Base-by-base conservation (phyloP, 2,113 vertebrate genomes). In the Saguinus imperator region DNA sequence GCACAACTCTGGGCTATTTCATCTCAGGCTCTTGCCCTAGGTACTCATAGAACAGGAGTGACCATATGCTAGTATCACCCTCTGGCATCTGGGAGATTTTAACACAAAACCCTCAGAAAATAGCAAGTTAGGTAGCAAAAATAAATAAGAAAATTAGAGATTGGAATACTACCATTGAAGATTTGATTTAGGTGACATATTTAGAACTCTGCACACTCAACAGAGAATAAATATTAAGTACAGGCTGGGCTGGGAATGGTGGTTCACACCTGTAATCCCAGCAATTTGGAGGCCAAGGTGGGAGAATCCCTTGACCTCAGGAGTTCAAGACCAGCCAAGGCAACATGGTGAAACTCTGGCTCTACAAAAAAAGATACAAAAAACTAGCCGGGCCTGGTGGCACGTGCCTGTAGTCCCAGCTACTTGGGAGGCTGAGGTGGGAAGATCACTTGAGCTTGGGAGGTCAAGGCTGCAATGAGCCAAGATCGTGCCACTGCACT, bases 51-150 rank as follows among this genome's bases (percentile, higher is more conserved):
- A 72, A 85, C 32, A 66, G 57, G 27, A 58, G 45, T 1, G 70
- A 40, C 52, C 89, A 84, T 21, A 80, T 57, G 52, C 55, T 27
- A 89, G 25, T 21, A 55, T 35, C 45, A 64, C 5, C 3, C 35
- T 32, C 27, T 29, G 61, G 61, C 61, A 64, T 64, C 61, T 37
- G 27, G 35, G 55, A 81, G 48, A 80, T 75, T 75, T 93, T 75
- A 93, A 93, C 21, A 95, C 40, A 58, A 68, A 95, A 66, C 23
- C 64, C 37, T 52, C 85, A 73, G 37, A 89, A 95, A 92, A 73
- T 32, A 73, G 37, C 8, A n/a, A n/a, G 32, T 94, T 77, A 88
- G 43, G 55, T 25, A 72, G 73, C 70, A 94, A 88, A 94, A 96
- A 72, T 40, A 77, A 86, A 40, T 4, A 52, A 48, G 10, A 18